phyloP scores from a whole-genome alignment of 2,113 vertebrate genomes.

The Melanerpes formicivorus region DNA sequence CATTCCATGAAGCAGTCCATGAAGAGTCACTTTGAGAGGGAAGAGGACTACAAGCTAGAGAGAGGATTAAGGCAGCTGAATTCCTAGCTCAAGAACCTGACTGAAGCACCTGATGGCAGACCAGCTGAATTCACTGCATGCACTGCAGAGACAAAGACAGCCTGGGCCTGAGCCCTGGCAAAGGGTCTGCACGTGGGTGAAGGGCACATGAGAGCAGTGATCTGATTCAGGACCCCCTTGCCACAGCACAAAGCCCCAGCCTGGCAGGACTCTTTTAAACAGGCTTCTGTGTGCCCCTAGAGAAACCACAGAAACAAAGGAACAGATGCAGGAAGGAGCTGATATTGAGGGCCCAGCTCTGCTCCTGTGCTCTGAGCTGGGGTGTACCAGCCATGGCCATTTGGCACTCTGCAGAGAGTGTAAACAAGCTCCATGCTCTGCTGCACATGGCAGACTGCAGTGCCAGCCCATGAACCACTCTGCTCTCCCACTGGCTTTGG shows the following conservation, averaged over 20 bases:
- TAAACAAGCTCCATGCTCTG: neutral
- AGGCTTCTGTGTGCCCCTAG: neutral
- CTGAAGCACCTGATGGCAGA: neutral
- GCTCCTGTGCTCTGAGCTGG: neutral
- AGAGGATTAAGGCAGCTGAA: neutral
- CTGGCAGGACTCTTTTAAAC: neutral
- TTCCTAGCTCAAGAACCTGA: neutral
- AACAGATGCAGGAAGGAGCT: neutral
- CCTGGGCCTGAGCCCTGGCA: neutral
- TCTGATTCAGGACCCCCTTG: neutral
- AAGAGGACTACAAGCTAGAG: neutral
- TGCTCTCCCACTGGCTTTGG: neutral
- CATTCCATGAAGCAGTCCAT: too few relatives aligned
- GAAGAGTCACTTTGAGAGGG: neutral
- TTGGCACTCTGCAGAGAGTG: neutral
- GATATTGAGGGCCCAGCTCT: neutral
- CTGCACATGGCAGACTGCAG: neutral
- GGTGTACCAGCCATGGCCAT: neutral
- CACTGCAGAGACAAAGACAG: neutral
- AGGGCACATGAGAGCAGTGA: neutral
- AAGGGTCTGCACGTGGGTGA: neutral
- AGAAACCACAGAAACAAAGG: neutral
- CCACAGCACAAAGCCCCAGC: neutral
- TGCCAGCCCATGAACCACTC: neutral
- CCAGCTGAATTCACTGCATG: neutral